Conservation (phyloP, 2,113 vertebrate genomes). For the Nerophis ophidion region DNA sequence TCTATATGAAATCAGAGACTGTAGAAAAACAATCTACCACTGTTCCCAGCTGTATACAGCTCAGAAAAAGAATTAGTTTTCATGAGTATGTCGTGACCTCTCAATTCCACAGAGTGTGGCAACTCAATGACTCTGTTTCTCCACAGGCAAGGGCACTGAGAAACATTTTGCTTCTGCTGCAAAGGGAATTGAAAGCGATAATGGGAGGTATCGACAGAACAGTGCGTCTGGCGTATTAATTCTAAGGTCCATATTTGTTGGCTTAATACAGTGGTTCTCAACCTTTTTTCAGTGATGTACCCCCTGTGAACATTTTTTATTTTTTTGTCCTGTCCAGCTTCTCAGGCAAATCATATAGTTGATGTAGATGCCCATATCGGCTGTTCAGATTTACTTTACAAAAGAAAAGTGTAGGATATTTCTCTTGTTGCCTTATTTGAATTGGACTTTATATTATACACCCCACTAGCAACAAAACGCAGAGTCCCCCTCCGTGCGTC, state of each 20-base stretch:
- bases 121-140: slow-evolving; percentile 33
- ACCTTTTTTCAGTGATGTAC: no score
- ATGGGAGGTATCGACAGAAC: slow-evolving; percentile 62
- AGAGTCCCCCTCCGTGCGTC: no score
- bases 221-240: slow-evolving; percentile 56
- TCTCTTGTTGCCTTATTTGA: no score
- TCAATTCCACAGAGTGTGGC: slow-evolving; percentile 52
- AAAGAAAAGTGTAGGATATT: no score
- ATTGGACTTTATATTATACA: no score
- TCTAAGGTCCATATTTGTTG: slow-evolving; percentile 28
- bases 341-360: no score
- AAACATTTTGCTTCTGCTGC: slow-evolving; percentile 55
- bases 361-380: no score
- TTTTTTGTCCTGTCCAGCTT: no score
- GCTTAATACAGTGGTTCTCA: no score
- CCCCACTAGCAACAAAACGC: no score
- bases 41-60: slow-evolving; percentile 12
- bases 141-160: slow-evolving; percentile 49
- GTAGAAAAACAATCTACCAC: slow-evolving; percentile 27
- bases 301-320: no score
- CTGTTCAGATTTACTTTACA: no score
- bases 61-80: slow-evolving; percentile 64
- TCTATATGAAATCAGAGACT: slow-evolving; percentile 42
- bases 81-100: slow-evolving; percentile 48
- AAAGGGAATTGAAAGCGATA: slow-evolving; percentile 52